Evolutionary conservation across 2,888 invertebrate genomes (phyloP), one percentile per base, ranked within the genome.

Genomic region (Ennomos erosarius): DNA sequence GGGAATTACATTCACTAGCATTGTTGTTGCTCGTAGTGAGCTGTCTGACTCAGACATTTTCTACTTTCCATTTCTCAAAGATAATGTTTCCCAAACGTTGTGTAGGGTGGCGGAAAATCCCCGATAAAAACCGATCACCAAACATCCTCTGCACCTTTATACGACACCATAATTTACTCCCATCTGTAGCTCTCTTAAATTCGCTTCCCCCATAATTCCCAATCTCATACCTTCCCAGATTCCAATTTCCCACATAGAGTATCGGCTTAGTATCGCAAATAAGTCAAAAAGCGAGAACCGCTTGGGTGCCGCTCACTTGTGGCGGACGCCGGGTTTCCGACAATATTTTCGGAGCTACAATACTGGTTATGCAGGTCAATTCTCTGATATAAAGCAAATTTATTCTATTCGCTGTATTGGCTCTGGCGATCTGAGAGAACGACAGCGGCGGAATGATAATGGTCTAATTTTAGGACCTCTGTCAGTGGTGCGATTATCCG

Each of bases 381-480:
- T 79, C 85, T 81, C 77, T 83, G 81, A 79, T 86, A 89, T 90
- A 90, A 88, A 88, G 87, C 82, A 88, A 91, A 91, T 90, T 90
- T 91, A 91, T 92, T 90, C 90, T 85, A 87, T 88, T 88, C 84
- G 73, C 86, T 88, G 88, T 91, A 92, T 91, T 90, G 90, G 88
- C 87, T 85, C 87, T 85, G 87, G 88, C 87, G 91, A 90, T 90
- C 90, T 87, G 76, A 70, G 80, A 79, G 79, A 26, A 82, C 87
- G 90, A 90, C 91, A 87, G 82, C 82, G 81, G 76, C 71, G 85
- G 90, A 90, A 91, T 90, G 90, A 90, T 90, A 91, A 91, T 89
- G 85, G 87, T 88, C 89, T 90, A 88, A 90, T 92, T 90, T 89
- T 68, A 82, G 81, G 83, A 84, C 84, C 79, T 79, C 82, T 8